Conservation (phyloP, 1,140 invertebrate species). For the Phenacoccus solenopsis region DNA sequence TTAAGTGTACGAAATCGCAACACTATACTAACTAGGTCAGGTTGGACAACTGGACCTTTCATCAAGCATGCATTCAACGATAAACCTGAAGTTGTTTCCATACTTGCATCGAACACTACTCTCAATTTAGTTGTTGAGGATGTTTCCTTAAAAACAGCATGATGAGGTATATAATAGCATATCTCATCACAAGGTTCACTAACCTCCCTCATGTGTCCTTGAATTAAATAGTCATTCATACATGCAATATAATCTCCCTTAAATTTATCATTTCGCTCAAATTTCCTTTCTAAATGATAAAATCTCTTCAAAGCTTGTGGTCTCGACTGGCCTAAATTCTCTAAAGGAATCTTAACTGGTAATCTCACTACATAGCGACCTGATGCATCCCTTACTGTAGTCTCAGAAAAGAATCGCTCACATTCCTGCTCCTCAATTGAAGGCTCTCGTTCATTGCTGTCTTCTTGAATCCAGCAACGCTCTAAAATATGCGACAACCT, state of each 20-base stretch:
- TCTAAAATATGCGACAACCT: background rate
- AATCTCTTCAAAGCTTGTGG: background rate
- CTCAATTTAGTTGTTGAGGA: conserved; percentile 26
- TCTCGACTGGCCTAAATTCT: background rate
- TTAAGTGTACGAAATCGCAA: conserved; percentile 28
- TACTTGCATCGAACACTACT: conserved; percentile 32
- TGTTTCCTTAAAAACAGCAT: conserved; percentile 25
- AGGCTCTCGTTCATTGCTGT: background rate
- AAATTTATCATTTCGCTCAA: background rate
- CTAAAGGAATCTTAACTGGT: background rate
- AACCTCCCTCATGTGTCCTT: conserved; percentile 26
- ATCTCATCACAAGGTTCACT: background rate
- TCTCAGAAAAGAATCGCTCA: background rate
- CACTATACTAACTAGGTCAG: conserved; percentile 29
- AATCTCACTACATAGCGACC: background rate
- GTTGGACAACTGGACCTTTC: conserved; percentile 25
- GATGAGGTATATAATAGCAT: conserved; percentile 27
- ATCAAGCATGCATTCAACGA: conserved; percentile 33
- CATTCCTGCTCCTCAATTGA: conserved; percentile 6
- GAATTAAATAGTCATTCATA: background rate
- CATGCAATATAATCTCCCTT: background rate
- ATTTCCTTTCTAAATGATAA: background rate
- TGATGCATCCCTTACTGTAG: background rate
- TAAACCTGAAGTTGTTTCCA: conserved; percentile 26
- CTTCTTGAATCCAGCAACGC: background rate